Conservation (phyloP, 2,888 invertebrate genomes). For the Tigriopus californicus region DNA sequence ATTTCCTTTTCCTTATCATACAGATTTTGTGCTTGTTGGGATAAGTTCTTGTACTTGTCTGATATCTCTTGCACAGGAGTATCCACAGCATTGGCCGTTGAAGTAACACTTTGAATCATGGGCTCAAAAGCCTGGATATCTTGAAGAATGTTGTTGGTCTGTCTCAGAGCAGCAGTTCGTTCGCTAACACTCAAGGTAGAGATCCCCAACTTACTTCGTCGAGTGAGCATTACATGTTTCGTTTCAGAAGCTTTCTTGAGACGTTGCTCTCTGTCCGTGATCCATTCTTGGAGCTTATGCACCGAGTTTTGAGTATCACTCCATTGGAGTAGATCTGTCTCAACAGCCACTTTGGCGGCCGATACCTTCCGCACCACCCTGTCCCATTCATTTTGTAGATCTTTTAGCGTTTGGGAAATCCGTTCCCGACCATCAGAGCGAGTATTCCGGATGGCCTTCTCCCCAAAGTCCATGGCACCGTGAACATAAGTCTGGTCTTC, state of each 20-base stretch:
- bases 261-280: conserved; percentile 77
- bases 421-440: conserved; percentile 70
- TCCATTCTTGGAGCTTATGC: conserved; percentile 80
- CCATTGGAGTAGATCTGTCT: conserved; percentile 80
- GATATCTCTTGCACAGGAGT: conserved; percentile 61
- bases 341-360: conserved; percentile 71
- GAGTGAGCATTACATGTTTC: conserved; percentile 30
- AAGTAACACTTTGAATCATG: conserved; percentile 85
- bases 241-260: conserved; percentile 71
- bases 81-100: conserved; percentile 46
- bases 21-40: conserved; percentile 71
- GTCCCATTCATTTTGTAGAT: conserved; percentile 81
- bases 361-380: conserved; percentile 73
- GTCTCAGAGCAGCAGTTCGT: conserved; percentile 65
- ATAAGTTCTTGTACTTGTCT: conserved; percentile 67
- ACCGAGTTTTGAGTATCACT: conserved; percentile 87
- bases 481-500: conserved; percentile 71
- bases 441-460: conserved; percentile 69
- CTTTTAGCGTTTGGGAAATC: conserved; percentile 67
- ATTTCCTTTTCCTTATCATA: conserved; percentile 74
- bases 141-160: conserved; percentile 83
- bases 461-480: conserved; percentile 67
- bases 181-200: conserved; percentile 49
- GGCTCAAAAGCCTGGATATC: conserved; percentile 92
- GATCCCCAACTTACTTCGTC: conserved; percentile 9